phyloP scores from a whole-genome alignment of 2,797 vertebrate genomes.

The Esox masquinongy region DNA sequence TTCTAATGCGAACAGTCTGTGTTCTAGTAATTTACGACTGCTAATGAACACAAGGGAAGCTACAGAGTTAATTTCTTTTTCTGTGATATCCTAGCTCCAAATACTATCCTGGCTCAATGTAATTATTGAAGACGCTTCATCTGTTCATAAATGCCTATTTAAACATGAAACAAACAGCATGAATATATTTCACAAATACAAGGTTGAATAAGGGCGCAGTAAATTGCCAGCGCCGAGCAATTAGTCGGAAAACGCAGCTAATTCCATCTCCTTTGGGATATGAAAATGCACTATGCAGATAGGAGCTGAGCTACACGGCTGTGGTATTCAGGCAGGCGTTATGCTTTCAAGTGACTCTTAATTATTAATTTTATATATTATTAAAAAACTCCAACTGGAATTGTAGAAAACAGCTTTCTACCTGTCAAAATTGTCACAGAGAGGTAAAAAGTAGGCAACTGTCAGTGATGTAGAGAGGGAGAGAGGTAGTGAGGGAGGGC shows the following conservation, averaged over 20 bases:
- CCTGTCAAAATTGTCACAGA: conserved; percentile 18
- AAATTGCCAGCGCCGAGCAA: conserved; percentile 73
- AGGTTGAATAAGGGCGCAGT: conserved; percentile 70
- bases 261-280: conserved; percentile 71
- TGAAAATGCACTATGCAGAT: conserved; percentile 54
- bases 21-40: conserved; percentile 31
- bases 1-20: conserved; percentile 5
- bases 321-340: conserved; percentile 26
- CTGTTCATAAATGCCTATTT: conserved; percentile 66
- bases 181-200: conserved; percentile 60
- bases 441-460: neutral
- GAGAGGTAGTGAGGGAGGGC: neutral
- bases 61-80: neutral
- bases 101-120: conserved; percentile 30
- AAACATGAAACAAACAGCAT: conserved; percentile 70
- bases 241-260: conserved; percentile 72
- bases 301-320: conserved; percentile 42
- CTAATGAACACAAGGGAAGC: conserved; percentile 25
- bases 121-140: conserved; percentile 65
- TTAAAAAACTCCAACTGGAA: conserved; percentile 50
- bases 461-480: neutral
- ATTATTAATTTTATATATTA: conserved; percentile 60
- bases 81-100: conserved; percentile 1
- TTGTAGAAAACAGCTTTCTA: conserved; percentile 34
- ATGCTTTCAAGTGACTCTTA: conserved; percentile 69